A percentile compares a stretch with the other conserved stretches of the same genome.
Conservation (phyloP, 2,797 vertebrate species). For the Jordanella pulchra region DNA sequence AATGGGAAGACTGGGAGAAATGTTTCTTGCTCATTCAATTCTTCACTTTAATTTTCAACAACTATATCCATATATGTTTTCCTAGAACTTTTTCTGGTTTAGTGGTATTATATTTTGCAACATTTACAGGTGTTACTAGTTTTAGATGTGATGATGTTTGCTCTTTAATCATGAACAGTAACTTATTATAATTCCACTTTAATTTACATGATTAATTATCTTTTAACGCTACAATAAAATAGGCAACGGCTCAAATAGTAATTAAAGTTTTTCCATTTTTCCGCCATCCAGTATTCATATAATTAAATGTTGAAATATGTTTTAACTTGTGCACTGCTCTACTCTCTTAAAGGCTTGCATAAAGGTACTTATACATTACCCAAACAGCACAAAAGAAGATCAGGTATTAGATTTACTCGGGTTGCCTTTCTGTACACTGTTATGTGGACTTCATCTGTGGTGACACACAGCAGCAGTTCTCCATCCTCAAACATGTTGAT, state of each 20-base stretch:
- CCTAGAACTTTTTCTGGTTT: not conserved
- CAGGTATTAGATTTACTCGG: conserved; percentile 80
- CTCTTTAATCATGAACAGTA: not conserved
- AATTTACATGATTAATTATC: conserved; percentile 17
- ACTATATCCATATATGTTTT: not conserved
- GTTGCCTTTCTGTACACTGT: conserved; percentile 55
- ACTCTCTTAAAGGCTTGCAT: conserved; percentile 85
- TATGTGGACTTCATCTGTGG: conserved; percentile 69
- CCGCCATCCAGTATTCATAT: conserved; percentile 28
- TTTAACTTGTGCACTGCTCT: conserved; percentile 80
- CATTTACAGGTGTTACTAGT: not conserved
- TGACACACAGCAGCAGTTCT: conserved; percentile 74
- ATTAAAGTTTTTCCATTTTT: conserved; percentile 11
- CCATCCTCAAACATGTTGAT: conserved; percentile 68
- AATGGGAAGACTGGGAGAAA: not conserved
- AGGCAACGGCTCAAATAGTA: not conserved
- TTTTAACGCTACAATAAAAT: not conserved
- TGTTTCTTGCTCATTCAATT: too few species aligned
- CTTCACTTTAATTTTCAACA: not conserved
- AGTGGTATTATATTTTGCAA: not conserved
- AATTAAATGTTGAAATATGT: conserved; percentile 54
- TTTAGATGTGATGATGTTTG: not conserved
- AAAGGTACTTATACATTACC: conserved; percentile 86
- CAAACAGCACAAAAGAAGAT: conserved; percentile 86
- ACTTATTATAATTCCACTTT: not conserved